phyloP scores from a whole-genome alignment of 2,797 vertebrate genomes.

The Anas flavirostris region DNA sequence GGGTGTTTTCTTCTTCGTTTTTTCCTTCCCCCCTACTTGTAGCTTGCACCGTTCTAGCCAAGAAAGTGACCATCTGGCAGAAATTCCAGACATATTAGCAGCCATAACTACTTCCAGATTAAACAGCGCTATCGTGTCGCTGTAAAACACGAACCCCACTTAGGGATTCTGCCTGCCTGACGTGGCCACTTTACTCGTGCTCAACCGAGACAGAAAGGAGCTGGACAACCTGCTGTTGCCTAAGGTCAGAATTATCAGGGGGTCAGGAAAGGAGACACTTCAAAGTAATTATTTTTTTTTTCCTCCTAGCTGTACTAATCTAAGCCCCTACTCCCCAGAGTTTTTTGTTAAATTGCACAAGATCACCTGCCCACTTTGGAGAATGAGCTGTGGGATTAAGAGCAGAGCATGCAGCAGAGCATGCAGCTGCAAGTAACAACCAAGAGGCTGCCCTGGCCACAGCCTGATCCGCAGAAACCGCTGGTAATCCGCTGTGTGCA shows the following conservation, averaged over 20 bases:
- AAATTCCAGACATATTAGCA: slow-evolving; percentile 67
- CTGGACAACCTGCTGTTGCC: slow-evolving; percentile 79
- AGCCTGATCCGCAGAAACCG: not conserved
- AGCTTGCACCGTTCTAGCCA: slow-evolving; percentile 21
- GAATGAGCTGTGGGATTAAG: not conserved
- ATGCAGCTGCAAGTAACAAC: not conserved
- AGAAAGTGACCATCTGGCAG: slow-evolving; percentile 49
- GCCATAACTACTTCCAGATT: slow-evolving; percentile 83
- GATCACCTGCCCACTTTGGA: not conserved
- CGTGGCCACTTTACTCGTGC: slow-evolving; percentile 85
- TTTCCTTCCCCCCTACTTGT: not conserved
- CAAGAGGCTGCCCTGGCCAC: not conserved
- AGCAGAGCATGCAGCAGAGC: not conserved
- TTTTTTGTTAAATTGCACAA: not conserved
- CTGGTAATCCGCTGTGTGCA: not conserved
- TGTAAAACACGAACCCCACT: slow-evolving; percentile 80
- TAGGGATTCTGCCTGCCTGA: slow-evolving; percentile 80
- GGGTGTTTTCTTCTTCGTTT: not conserved
- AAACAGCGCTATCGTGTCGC: slow-evolving; percentile 82
- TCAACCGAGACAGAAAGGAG: slow-evolving; percentile 75
- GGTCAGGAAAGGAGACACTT: slow-evolving; percentile 14
- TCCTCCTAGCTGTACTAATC: slow-evolving; percentile 64
- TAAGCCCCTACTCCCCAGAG: not conserved
- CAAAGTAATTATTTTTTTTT: slow-evolving; percentile 12
- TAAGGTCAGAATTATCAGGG: slow-evolving; percentile 74